phyloP scores from a whole-genome alignment of 2,888 invertebrate species.

The Drosophila testacea region DNA sequence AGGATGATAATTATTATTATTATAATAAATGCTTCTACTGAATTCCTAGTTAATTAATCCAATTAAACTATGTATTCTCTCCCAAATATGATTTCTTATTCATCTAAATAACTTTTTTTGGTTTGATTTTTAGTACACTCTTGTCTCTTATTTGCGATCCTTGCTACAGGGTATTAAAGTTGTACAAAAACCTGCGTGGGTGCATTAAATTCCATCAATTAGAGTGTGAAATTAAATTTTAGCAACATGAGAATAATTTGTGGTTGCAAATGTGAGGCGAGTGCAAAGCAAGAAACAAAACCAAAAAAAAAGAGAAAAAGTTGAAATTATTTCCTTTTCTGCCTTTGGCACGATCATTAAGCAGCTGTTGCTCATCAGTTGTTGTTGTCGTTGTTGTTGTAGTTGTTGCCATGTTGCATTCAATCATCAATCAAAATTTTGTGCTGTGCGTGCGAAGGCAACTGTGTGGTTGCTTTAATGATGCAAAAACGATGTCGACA shows the following conservation, averaged over 20 bases:
- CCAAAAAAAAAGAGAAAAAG: constrained; percentile 21
- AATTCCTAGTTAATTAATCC: too few relatives aligned
- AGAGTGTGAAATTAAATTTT: constrained; percentile 16
- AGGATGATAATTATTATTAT: too few relatives aligned
- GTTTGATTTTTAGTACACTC: not conserved
- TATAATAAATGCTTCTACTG: too few relatives aligned
- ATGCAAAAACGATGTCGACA: constrained; percentile 36
- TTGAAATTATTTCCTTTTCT: constrained; percentile 51
- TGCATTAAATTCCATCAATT: constrained; percentile 5
- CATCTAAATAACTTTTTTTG: too few relatives aligned
- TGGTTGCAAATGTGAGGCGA: too few relatives aligned
- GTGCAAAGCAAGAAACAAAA: constrained; percentile 14
- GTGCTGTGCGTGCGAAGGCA: constrained; percentile 72
- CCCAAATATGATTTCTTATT: too few relatives aligned
- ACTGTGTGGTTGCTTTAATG: constrained; percentile 45
- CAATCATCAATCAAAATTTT: constrained; percentile 80
- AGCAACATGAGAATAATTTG: not conserved
- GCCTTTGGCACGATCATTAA: constrained; percentile 68
- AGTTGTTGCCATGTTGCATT: constrained; percentile 57
- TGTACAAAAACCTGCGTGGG: constrained; percentile 1
- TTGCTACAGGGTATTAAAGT: not conserved
- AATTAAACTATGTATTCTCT: too few relatives aligned
- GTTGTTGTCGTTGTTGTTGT: constrained; percentile 31
- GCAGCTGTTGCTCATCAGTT: constrained; percentile 73
- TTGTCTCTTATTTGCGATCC: too few relatives aligned